Evolutionary conservation across 2,113 vertebrate species (phyloP), one percentile per base, ranked within the genome.

Genomic region (Heterotis niloticus): DNA sequence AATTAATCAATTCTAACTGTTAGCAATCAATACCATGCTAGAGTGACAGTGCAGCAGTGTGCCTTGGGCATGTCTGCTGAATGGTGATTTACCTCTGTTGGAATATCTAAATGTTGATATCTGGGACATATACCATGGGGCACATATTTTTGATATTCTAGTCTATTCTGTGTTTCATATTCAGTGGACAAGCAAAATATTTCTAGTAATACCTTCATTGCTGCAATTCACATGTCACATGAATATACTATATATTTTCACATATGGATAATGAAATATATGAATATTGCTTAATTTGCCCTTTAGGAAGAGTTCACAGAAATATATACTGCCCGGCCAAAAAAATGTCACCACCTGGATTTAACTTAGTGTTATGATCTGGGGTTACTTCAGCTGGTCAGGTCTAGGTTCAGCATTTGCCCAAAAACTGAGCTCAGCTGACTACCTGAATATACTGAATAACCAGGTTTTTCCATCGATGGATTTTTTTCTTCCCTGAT

Each of bases 221-320:
- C 52, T 57, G 14, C 57, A 24, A 57, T 59, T 23, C 54, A 74
- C 26, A 74, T 59, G 71, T 62, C 59, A 62, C 59, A 20, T 2
- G 59, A 62, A 62, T 62, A 62, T 28, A 44, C 34, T n/a, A n/a
- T n/a, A 28, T 57, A 28, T 57, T 74, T 26, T 59, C 14, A 28
- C 23, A 57, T 74, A 74, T 74, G 71, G 71, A 57, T 28, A 23
- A 74, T 74, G 71, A 59, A 54, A 20, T 59, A 54, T 17, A 24
- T 26, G 52, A 74, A 74, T 26, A 24, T 54, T 5, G 14, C 71
- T 74, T 23, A 10, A 5, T 14, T n/a, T 72, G 69, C 69, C 69
- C 69, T 71, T 52, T 12, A n/a, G n/a, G 20, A 24, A 51, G 52
- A 72, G 54, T 23, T 52, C 23, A 12, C 70, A 23, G 18, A 1